Base-by-base conservation (phyloP, 2,113 vertebrate species). In the Bothrops jararaca region DNA sequence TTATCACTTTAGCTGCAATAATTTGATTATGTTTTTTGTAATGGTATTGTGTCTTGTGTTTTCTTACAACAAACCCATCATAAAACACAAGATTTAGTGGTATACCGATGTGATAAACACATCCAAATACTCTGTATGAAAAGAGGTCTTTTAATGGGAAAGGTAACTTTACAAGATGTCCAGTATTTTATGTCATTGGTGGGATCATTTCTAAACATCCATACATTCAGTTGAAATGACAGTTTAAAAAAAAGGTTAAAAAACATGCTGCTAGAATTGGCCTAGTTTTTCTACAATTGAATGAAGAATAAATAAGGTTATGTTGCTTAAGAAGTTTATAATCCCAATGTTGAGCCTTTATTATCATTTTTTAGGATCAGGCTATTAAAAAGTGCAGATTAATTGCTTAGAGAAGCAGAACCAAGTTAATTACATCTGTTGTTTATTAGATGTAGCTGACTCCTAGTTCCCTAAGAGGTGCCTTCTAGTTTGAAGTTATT, bases 401-500 rank as follows among this genome's bases (percentile, higher is more conserved):
- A 60, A 90, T 90, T 89, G 74, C 11, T 26, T 88, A 90, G 92
- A 54, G 92, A 60, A 94, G 85, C 85, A 93, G 6, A 52, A 4
- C 26, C 4, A 92, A 39, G 93, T 95, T 69, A 74, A 42, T 39
- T 80, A 23, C 34, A 42, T 80, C 93, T 52, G 52, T 56, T 42
- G 13, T 48, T 86, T 86, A 56, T 91, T 57, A 91, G 90, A 3
- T 95, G 60, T 94, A 52, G 29, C 50, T 91, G 80, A 89, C 91
- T 39, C 85, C 11, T 91, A 42, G n/a, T 88, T 39, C 1, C 23
- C 86, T 60, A 86, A 94, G 89, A 95, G 3, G 85, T 92, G 9
- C 26, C 93, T 96, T 95, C 85, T 1, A 92, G 94, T 94, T 89
- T 93, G 22, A 9, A 89, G 23, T 92, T 95, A 95, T 93, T 6